phyloP scores from a whole-genome alignment of 2,113 vertebrate species.

The Pardalotus punctatus region DNA sequence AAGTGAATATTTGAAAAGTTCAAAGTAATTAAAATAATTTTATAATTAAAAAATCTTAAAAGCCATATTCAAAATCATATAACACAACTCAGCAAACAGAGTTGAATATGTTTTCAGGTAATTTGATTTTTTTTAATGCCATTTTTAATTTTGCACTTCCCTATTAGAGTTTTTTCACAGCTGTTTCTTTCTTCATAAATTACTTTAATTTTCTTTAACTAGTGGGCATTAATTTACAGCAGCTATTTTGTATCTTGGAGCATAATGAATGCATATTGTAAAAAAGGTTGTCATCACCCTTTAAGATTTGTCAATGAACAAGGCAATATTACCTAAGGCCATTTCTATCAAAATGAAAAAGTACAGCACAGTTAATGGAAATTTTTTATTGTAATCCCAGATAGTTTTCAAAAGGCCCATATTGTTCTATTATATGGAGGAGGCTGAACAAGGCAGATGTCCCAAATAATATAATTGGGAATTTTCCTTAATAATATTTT shows the following conservation, averaged over 20 bases:
- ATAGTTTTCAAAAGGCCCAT: not conserved
- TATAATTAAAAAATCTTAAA: not conserved
- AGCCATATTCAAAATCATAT: not conserved
- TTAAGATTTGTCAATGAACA: not conserved
- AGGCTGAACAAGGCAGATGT: not conserved
- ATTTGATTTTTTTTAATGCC: not conserved
- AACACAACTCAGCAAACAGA: not conserved
- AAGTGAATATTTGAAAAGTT: not conserved
- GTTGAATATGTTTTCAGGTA: not conserved
- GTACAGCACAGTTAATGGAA: not conserved
- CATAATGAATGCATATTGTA: not conserved
- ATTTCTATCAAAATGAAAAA: not conserved
- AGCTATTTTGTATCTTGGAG: not conserved
- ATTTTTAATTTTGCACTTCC: not conserved
- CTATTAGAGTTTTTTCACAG: not conserved
- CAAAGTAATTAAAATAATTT: not conserved
- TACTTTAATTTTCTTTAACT: not conserved
- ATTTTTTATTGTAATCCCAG: not conserved
- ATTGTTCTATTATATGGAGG: not conserved
- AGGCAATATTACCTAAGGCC: not conserved
- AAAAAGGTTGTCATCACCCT: not conserved
- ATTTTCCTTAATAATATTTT: not conserved
- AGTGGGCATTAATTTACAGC: not conserved
- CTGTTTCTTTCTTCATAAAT: not conserved
- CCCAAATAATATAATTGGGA: not conserved